Percentiles rank a stretch among this genome's conserved stretches.
Evolutionary conservation across 2,888 invertebrate genomes (phyloP).

Genomic region (Julus scanicus): DNA sequence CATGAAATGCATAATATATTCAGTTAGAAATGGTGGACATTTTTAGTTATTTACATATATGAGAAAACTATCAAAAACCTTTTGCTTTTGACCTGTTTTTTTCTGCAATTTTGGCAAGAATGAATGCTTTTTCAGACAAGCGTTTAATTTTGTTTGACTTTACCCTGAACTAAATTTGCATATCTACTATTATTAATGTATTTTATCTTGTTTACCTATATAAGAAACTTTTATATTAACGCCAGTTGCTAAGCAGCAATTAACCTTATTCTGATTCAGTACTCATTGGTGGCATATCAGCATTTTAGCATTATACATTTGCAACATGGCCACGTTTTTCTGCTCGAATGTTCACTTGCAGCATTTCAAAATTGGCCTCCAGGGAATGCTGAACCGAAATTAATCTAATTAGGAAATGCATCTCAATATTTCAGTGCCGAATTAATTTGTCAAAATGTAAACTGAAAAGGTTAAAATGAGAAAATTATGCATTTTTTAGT

Average conservation of each 20-base stretch:
- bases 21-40: no score
- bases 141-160: neutral
- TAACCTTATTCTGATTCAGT: neutral
- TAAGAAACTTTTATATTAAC: neutral
- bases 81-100: no score
- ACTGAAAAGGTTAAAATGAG: neutral
- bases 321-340: no score
- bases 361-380: neutral
- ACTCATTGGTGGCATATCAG: no score
- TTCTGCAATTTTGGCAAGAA: no score
- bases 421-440: neutral
- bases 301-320: no score
- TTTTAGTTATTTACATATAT: no score
- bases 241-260: neutral
- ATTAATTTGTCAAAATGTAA: neutral
- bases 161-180: neutral
- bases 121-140: neutral
- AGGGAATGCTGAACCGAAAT: no score
- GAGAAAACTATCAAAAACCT: no score
- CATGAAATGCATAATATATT: no score
- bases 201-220: neutral
- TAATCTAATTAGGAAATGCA: neutral
- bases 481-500: no score
- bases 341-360: no score
- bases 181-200: neutral